phyloP scores from a whole-genome alignment of 2,113 vertebrate genomes.

The Menura novaehollandiae region DNA sequence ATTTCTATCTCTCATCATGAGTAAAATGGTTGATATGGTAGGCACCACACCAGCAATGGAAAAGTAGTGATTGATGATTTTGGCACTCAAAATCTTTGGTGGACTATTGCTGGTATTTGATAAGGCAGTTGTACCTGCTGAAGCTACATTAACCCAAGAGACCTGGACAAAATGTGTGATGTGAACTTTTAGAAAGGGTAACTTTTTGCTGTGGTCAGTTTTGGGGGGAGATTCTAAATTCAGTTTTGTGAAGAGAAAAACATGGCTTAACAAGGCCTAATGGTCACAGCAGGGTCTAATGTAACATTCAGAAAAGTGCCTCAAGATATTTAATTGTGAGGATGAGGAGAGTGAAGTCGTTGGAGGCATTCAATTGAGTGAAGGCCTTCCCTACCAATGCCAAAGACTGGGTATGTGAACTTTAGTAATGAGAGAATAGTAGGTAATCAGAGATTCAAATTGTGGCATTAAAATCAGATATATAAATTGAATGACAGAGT shows the following conservation, averaged over 20 bases:
- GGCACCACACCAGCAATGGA: not conserved
- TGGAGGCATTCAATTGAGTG: slow-evolving; percentile 77
- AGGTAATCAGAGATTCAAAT: not conserved
- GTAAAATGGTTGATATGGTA: not conserved
- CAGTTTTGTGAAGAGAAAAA: not conserved
- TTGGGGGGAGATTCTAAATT: not conserved
- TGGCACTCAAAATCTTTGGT: not conserved
- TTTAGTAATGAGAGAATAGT: not conserved
- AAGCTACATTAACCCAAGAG: not conserved
- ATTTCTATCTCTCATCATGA: not conserved
- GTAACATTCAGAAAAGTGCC: not conserved
- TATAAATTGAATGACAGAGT: not conserved
- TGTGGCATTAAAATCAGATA: not conserved
- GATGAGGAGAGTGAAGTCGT: not conserved
- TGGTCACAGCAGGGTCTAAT: not conserved
- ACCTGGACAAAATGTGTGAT: not conserved
- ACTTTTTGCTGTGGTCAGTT: fast-evolving
- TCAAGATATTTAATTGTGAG: not conserved
- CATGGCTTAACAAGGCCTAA: not conserved
- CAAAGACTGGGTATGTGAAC: slow-evolving; percentile 84
- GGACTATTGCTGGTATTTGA: not conserved
- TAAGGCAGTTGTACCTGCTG: not conserved
- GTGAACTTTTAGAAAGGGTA: not conserved
- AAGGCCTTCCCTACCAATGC: slow-evolving; percentile 86
- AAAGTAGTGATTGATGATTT: not conserved